Percentiles rank a stretch among this genome's conserved stretches.
Evolutionary conservation across 2,113 vertebrate genomes (phyloP).

Genomic region (Pedionomus torquatus): DNA sequence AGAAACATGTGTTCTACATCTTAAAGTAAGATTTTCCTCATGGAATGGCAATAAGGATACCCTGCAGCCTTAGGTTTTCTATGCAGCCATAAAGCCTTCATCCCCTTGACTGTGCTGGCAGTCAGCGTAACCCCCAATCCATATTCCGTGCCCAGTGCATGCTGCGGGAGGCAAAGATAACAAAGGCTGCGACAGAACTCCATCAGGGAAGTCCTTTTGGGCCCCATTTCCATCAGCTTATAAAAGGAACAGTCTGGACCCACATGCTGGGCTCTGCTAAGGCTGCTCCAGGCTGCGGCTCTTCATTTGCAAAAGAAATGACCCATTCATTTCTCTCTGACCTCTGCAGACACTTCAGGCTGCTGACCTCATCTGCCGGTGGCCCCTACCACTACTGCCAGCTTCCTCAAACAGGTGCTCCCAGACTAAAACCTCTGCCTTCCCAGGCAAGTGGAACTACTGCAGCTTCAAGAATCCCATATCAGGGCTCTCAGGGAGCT

Average conservation of each 20-base stretch:
- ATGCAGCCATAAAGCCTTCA: background rate
- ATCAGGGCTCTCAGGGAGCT: background rate
- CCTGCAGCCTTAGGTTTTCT: background rate
- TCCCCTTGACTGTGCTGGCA: background rate
- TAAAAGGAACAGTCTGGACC: slow-evolving; percentile 54
- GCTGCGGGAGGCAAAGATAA: slow-evolving; percentile 18
- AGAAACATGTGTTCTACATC: background rate
- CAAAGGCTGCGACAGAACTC: slow-evolving; percentile 32
- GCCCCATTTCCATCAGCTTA: slow-evolving; percentile 45
- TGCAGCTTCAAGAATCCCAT: background rate
- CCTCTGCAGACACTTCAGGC: slow-evolving; percentile 26
- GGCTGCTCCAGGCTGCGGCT: slow-evolving; percentile 29
- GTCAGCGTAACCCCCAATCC: slow-evolving; percentile 5
- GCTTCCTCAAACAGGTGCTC: slow-evolving; percentile 34
- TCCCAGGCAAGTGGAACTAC: background rate
- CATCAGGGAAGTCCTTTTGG: slow-evolving; percentile 37
- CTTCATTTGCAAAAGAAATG: slow-evolving; percentile 69
- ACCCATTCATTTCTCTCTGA: slow-evolving; percentile 38
- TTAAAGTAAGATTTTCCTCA: background rate
- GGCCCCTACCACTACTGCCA: background rate
- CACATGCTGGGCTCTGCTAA: slow-evolving; percentile 55
- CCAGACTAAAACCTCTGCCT: background rate
- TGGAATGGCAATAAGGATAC: background rate
- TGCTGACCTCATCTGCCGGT: background rate
- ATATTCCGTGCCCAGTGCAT: background rate